A percentile compares a stretch with the other conserved stretches of the same genome.
phyloP scores from a whole-genome alignment of 2,888 invertebrate genomes.

The Leptothorax acervorum region DNA sequence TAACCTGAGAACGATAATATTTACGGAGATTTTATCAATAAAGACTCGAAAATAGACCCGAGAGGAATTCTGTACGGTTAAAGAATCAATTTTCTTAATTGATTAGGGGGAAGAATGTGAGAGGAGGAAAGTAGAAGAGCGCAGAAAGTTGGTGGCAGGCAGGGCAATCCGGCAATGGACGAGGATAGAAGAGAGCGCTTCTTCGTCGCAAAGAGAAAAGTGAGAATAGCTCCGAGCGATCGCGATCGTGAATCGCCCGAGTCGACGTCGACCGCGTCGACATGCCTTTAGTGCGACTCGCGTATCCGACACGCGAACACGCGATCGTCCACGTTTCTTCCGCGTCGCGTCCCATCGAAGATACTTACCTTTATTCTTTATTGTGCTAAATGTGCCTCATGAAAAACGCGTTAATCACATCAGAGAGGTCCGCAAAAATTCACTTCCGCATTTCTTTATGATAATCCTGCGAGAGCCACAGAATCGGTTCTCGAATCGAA shows the following conservation, averaged over 20 bases:
- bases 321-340: constrained; percentile 1
- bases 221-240: constrained; percentile 10
- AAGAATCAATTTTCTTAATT: constrained; percentile 49
- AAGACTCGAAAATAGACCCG: neutral
- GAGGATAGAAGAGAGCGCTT: constrained; percentile 16
- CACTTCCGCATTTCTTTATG: too few relatives aligned
- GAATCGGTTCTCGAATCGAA: too few relatives aligned
- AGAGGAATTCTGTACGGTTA: constrained; percentile 1
- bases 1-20: too few relatives aligned
- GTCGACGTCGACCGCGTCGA: neutral
- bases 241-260: constrained; percentile 40
- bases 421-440: too few relatives aligned
- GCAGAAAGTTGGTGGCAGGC: neutral
- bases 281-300: constrained; percentile 31
- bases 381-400: too few relatives aligned
- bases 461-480: too few relatives aligned
- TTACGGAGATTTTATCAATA: too few relatives aligned
- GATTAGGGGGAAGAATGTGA: constrained; percentile 6
- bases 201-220: too few relatives aligned
- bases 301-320: constrained; percentile 26
- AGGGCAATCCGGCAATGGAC: neutral
- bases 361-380: too few relatives aligned
- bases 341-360: neutral
- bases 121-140: constrained; percentile 16
- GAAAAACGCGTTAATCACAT: too few relatives aligned